phyloP scores from a whole-genome alignment of 2,888 invertebrate genomes.

The Ischnura elegans region DNA sequence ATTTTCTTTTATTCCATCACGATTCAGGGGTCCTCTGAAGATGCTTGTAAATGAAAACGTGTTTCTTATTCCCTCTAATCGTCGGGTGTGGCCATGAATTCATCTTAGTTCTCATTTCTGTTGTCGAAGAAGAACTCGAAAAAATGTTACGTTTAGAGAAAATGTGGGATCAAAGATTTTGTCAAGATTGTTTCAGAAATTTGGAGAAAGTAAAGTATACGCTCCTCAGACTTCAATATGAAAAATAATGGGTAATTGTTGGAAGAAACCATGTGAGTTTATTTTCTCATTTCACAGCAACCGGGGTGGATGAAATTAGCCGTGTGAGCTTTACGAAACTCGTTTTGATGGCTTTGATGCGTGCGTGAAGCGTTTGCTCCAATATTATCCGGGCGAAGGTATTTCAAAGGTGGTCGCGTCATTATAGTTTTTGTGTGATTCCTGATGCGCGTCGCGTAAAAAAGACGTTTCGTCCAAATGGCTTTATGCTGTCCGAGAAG shows the following conservation, averaged over 20 bases:
- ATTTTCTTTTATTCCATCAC: no score
- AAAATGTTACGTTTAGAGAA: background rate
- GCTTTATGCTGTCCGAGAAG: slow-evolving; percentile 2
- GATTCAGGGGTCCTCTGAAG: no score
- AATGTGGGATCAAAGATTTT: background rate
- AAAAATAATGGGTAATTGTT: background rate
- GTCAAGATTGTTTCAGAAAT: background rate
- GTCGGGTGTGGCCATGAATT: no score
- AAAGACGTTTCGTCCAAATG: background rate
- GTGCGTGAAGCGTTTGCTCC: background rate
- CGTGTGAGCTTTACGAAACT: background rate
- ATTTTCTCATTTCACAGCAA: background rate
- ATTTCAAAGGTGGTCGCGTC: background rate
- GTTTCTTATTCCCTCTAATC: no score
- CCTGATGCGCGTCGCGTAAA: background rate
- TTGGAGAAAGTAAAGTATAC: background rate
- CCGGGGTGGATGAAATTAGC: background rate
- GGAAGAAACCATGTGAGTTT: background rate
- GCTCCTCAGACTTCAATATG: background rate
- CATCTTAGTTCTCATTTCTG: no score
- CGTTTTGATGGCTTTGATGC: background rate
- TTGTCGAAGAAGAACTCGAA: no score
- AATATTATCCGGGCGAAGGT: background rate
- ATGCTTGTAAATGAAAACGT: no score
- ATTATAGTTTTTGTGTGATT: slow-evolving; percentile 2